These are phyloP conservation scores for Metridium senile DNA, from an alignment of 92 coral and sea anemone species.

Conservation along the genomic window DNA sequence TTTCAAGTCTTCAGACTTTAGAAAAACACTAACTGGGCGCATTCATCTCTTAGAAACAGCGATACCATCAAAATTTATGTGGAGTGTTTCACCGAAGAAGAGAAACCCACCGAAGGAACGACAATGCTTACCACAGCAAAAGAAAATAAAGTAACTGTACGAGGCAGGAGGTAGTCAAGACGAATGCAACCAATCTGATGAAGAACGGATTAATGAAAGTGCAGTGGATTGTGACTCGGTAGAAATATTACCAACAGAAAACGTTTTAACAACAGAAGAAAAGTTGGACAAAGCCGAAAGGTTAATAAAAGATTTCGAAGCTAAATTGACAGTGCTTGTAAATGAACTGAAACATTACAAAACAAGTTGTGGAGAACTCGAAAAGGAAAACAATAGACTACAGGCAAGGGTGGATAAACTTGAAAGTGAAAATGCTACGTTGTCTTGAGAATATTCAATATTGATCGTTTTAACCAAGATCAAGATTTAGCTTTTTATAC, in stretches of 20 bases:
- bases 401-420: not conserved
- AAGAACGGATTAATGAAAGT: too few relatives aligned
- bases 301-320: not conserved
- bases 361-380: not conserved
- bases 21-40: slow-evolving; percentile 26
- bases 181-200: too few relatives aligned
- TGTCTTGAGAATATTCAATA: slow-evolving; percentile 1
- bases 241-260: too few relatives aligned
- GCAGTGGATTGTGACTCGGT: too few relatives aligned
- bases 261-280: too few relatives aligned
- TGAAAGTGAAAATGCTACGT: not conserved
- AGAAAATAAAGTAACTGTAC: too few relatives aligned
- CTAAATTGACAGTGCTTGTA: not conserved
- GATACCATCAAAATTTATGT: slow-evolving; percentile 29
- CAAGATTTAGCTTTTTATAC: slow-evolving; percentile 49
- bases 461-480: slow-evolving; percentile 29
- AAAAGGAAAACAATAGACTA: not conserved
- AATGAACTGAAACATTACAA: not conserved
- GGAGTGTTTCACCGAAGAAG: slow-evolving; percentile 6
- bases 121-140: too few relatives aligned
- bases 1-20: slow-evolving; percentile 26
- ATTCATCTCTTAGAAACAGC: slow-evolving; percentile 8
- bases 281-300: not conserved
- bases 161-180: too few relatives aligned
- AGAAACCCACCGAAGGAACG: not conserved